Base-by-base conservation (phyloP, 2,113 vertebrate genomes). In the Gasterosteus aculeatus region DNA sequence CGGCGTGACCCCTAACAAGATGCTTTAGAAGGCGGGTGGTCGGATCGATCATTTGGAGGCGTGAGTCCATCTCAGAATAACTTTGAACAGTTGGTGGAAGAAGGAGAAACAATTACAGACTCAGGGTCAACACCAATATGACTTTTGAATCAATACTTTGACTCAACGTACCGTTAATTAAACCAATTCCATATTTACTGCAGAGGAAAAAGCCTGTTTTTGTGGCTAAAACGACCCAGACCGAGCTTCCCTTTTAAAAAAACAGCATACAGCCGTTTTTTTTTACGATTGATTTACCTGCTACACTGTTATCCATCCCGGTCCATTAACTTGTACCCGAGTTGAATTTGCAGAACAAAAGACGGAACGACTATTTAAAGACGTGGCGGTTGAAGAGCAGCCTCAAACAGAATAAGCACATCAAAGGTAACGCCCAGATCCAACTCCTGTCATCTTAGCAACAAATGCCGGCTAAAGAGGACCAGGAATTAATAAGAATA, bases 261-360 rank as follows among this genome's bases (percentile, higher is more conserved):
- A 31, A 22, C 38, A 26, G 65, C 75, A 70, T 26, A 12, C 42
- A 29, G 42, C 29, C 6, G 1, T 67, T 44, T 62, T 22, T 80
- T 41, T 26, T 26, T 26, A 26, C 53, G 61, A 77, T 76, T 72
- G 51, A 70, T 80, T 82, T 51, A 73, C 68, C 69, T 70, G 61
- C 66, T 47, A 15, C 68, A 22, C 70, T n/a, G 38, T 67, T 53
- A 62, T 78, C 71, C 74, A 87, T 85, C 82, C 77, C 78, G 81
- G 72, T 64, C 49, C 54, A 81, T 80, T 79, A 77, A 51, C 47
- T 72, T 74, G 29, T 47, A 38, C 64, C 69, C 5, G 66, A 29
- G 49, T 47, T 31, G 59, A 77, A 74, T 79, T 51, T 67, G 71
- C 77, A 64, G 62, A 86, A 81, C 75, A 83, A 82, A 70, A 73